phyloP scores from a whole-genome alignment of 2,888 invertebrate genomes.

The Phytoseiulus persimilis region DNA sequence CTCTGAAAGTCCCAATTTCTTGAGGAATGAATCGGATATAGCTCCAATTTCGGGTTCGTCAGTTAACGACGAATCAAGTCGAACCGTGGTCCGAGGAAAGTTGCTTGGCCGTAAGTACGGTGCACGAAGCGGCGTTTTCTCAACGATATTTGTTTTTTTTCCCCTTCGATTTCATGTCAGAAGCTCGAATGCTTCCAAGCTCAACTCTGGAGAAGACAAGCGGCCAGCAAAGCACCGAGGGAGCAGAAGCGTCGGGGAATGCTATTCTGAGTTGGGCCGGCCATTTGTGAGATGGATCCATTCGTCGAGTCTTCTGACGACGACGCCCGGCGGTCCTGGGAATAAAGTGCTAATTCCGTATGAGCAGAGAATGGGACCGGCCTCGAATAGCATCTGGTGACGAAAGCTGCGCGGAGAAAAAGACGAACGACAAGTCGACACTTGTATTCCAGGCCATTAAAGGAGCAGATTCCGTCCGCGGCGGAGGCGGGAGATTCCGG shows the following conservation, averaged over 20 bases:
- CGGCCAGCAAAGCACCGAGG: neutral
- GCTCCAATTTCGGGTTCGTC: no score
- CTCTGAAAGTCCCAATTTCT: no score
- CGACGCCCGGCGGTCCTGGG: neutral
- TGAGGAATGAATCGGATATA: no score
- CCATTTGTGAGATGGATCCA: constrained; percentile 5
- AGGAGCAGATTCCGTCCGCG: neutral
- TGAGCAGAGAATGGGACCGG: neutral
- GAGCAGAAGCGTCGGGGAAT: neutral
- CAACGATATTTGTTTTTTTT: neutral
- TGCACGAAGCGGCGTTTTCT: neutral
- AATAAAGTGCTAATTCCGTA: neutral
- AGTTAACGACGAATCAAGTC: no score
- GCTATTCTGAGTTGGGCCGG: neutral
- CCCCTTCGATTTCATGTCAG: neutral
- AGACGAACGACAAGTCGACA: neutral
- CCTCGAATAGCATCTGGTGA: neutral
- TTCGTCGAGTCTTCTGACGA: neutral
- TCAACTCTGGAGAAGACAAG: neutral
- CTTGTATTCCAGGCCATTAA: neutral
- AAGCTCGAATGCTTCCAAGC: neutral
- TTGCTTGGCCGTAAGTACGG: neutral
- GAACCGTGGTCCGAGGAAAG: neutral
- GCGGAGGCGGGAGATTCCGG: neutral
- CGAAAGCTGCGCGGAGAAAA: neutral